phyloP scores from a whole-genome alignment of 2,888 invertebrate genomes.

The Neria commutata region DNA sequence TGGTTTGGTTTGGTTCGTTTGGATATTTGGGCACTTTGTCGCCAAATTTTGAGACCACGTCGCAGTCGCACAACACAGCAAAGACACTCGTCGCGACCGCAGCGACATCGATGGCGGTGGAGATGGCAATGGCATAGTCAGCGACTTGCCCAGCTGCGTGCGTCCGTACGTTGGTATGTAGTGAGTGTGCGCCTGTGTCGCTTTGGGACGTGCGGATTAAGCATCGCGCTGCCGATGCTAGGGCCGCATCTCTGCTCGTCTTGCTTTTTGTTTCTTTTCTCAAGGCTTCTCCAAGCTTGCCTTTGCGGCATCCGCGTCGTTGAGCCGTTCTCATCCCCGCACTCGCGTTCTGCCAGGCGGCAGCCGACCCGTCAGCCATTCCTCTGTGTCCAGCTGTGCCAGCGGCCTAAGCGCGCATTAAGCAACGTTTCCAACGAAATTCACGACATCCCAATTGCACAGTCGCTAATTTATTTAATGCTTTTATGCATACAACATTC shows the following conservation, averaged over 20 bases:
- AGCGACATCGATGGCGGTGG: too few relatives aligned
- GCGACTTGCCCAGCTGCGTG: too few relatives aligned
- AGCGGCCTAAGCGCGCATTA: neutral
- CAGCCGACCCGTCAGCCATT: too few relatives aligned
- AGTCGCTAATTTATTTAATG: slow-evolving; percentile 4
- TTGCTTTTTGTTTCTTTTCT: too few relatives aligned
- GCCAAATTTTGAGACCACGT: neutral
- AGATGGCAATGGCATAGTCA: too few relatives aligned
- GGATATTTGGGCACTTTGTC: slow-evolving; percentile 38
- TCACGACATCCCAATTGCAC: slow-evolving; percentile 1
- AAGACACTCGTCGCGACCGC: too few relatives aligned
- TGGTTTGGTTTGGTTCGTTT: too few relatives aligned
- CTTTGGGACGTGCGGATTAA: neutral
- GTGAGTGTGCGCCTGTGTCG: neutral
- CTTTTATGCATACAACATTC: neutral
- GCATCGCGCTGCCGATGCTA: neutral
- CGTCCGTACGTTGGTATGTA: neutral
- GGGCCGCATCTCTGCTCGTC: too few relatives aligned
- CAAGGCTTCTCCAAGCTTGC: too few relatives aligned
- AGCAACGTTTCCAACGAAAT: slow-evolving; percentile 14
- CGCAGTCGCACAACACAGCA: neutral
- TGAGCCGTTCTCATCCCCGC: too few relatives aligned
- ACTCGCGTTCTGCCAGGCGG: too few relatives aligned
- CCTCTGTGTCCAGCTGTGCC: slow-evolving; percentile 20
- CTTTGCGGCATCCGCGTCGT: too few relatives aligned